Evolutionary conservation across 2,888 invertebrate genomes (phyloP).

Genomic region (Allacma fusca): DNA sequence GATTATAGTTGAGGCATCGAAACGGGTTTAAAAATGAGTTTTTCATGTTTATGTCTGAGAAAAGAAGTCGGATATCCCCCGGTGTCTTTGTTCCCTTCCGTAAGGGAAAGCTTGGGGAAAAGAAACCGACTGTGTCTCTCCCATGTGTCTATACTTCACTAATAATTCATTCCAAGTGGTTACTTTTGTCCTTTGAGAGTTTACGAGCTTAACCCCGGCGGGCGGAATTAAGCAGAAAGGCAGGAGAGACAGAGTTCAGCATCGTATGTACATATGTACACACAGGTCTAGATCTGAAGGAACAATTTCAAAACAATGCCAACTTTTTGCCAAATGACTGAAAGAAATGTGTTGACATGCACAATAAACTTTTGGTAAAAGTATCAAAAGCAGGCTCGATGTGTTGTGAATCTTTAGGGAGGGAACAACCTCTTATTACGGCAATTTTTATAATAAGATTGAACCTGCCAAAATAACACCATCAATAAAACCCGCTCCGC

Average conservation of each 20-base stretch:
- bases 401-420: no score
- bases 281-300: background rate
- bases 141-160: background rate
- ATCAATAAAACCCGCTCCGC: no score
- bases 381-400: no score
- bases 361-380: no score
- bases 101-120: background rate
- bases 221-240: background rate
- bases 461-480: no score
- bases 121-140: background rate
- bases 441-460: no score
- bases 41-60: background rate
- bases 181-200: slow-evolving; percentile 17
- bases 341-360: no score
- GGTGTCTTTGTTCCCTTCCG: background rate
- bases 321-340: background rate
- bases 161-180: slow-evolving; percentile 33
- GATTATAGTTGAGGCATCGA: background rate
- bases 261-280: no score
- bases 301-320: background rate
- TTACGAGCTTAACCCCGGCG: slow-evolving; percentile 12
- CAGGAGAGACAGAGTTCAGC: background rate
- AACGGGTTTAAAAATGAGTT: slow-evolving; percentile 17
- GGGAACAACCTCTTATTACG: no score
- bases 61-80: background rate